Evolutionary conservation across 2,797 vertebrate species (phyloP), one percentile per base, ranked within the genome.

Genomic region (Danio jaintianensis): DNA sequence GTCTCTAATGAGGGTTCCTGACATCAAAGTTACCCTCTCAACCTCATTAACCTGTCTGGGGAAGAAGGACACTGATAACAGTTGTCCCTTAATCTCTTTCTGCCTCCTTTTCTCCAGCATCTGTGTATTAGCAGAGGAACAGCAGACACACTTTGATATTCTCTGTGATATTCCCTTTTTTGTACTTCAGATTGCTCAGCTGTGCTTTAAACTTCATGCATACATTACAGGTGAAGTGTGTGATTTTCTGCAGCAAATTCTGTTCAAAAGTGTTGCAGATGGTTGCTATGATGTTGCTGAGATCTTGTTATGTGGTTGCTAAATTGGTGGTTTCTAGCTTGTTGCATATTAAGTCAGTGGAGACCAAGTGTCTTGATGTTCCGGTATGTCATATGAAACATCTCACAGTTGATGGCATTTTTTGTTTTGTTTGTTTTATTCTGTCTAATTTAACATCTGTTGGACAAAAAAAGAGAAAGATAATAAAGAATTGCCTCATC

Each of bases 11-110:
- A 91, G 86, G 75, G 79, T 72, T 86, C n/a, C 89, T 89, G 91
- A 90, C 89, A 86, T 87, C 87, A 78, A 81, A 89, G 86, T 86
- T 89, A 89, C 83, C 85, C 81, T 85, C 79, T 7, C 63, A 88
- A 90, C 87, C 85, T 86, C 90, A 90, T 93, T 92, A 92, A 91
- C 90, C 88, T 89, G 87, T 90, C 88, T 86, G 81, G 82, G 82
- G 84, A 83, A 88, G 91, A 89, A 89, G 81, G 86, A 88, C 78
- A 81, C 81, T 73, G 50, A 80, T 75, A 75, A 73, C 50, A 22
- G 48, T 80, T 48, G 68, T 80, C 50, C 78, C 59, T 73, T 73
- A 80, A 80, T 80, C 78, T 69, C 55, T 78, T 50, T 72, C 20
- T 36, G 40, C 67, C 13, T 52, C 58, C 47, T 13, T 61, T 61